These are phyloP conservation scores for Nephila pilipes DNA, from an alignment of 1,140 invertebrate species.

Conservation along the genomic window DNA sequence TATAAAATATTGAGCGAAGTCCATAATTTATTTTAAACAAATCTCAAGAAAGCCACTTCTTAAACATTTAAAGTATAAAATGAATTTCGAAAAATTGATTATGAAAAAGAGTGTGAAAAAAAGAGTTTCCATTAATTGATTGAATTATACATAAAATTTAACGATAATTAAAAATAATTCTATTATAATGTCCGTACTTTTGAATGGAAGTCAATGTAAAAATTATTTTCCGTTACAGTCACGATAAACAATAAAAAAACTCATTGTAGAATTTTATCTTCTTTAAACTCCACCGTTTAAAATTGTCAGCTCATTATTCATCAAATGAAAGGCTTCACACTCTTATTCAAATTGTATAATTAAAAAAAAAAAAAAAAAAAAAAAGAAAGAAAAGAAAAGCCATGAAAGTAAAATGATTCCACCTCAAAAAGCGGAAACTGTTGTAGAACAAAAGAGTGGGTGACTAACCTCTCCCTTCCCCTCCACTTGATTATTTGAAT, in stretches of 20 bases:
- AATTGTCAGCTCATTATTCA: background rate
- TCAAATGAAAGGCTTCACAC: background rate
- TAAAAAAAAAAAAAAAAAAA: background rate
- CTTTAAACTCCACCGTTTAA: background rate
- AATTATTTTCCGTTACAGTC: no score
- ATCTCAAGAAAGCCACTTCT: no score
- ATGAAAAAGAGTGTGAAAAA: no score
- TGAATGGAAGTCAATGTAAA: background rate
- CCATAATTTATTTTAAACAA: no score
- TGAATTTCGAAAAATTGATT: no score
- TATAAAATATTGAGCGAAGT: no score
- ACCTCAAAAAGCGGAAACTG: background rate
- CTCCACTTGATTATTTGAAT: background rate
- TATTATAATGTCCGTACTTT: background rate
- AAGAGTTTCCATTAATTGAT: no score
- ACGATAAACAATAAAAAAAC: background rate
- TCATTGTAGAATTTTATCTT: background rate
- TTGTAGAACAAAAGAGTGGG: background rate
- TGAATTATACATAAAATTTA: no score
- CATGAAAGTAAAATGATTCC: background rate
- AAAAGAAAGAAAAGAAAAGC: background rate
- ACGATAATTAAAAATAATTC: no score
- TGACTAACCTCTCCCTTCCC: background rate
- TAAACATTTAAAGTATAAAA: no score
- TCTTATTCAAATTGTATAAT: background rate